A percentile compares a stretch with the other conserved stretches of the same genome.
phyloP scores from a whole-genome alignment of 2,888 invertebrate genomes.

The Eupithecia abbreviata region DNA sequence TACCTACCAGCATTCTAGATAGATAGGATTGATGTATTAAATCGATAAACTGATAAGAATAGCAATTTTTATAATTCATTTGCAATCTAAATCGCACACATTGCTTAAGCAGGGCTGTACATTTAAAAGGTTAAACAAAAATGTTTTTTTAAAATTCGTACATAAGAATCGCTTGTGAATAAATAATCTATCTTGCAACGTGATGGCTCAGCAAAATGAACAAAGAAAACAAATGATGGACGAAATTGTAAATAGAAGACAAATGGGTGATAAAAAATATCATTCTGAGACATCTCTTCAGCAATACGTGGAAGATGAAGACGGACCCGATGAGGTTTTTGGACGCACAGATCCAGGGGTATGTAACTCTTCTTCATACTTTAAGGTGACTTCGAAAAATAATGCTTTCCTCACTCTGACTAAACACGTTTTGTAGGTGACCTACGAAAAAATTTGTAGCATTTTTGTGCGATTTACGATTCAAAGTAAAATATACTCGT shows the following conservation, averaged over 20 bases:
- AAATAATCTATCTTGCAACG: neutral
- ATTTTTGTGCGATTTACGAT: neutral
- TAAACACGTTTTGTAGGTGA: neutral
- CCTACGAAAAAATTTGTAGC: neutral
- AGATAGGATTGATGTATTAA: constrained; percentile 49
- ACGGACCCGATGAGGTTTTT: constrained; percentile 45
- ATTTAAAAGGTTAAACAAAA: neutral
- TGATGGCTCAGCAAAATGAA: constrained; percentile 60
- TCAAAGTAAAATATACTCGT: neutral
- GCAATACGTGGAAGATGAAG: constrained; percentile 64
- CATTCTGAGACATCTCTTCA: constrained; percentile 77
- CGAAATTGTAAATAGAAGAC: constrained; percentile 66
- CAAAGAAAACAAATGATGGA: constrained; percentile 60
- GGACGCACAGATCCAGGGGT: constrained; percentile 66
- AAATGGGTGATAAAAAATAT: constrained; percentile 71
- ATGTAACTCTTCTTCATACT: constrained; percentile 42
- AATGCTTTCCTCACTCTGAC: neutral
- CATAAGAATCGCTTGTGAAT: neutral
- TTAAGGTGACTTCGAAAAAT: neutral
- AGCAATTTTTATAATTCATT: constrained; percentile 69
- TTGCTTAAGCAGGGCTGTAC: constrained; percentile 1
- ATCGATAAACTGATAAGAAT: constrained; percentile 65
- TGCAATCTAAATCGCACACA: constrained; percentile 67
- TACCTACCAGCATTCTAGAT: constrained; percentile 51
- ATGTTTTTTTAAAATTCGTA: neutral